Conservation (phyloP, 2,888 invertebrate genomes). For the Yponomeuta evonymella region DNA sequence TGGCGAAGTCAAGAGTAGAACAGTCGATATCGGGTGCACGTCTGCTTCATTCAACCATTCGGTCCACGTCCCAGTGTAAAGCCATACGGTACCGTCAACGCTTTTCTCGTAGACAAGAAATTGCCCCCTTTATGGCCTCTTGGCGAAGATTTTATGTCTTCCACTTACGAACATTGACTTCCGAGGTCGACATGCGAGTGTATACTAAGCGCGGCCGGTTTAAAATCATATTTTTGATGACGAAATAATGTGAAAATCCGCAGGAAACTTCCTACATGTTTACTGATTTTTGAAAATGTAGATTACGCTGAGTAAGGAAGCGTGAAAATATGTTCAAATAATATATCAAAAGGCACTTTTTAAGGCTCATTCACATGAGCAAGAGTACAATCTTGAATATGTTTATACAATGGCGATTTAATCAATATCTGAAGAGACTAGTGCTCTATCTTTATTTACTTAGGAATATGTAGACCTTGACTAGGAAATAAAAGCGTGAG, state of each 20-base stretch:
- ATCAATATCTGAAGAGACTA: too few species aligned
- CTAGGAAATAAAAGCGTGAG: too few species aligned
- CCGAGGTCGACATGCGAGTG: constrained; percentile 49
- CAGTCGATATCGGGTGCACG: constrained; percentile 21
- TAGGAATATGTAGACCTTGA: too few species aligned
- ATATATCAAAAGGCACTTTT: too few species aligned
- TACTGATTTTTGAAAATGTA: too few species aligned
- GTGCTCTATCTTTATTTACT: too few species aligned
- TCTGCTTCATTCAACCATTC: constrained; percentile 37
- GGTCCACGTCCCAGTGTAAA: constrained; percentile 47
- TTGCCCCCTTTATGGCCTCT: constrained; percentile 58
- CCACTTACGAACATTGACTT: constrained; percentile 61
- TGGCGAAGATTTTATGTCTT: constrained; percentile 57
- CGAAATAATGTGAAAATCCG: not conserved
- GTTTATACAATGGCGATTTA: too few species aligned
- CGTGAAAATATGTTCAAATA: too few species aligned
- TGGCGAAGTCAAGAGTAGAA: constrained; percentile 13
- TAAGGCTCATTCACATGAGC: too few species aligned
- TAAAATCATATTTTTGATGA: not conserved
- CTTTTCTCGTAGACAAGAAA: constrained; percentile 57
- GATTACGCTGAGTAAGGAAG: too few species aligned
- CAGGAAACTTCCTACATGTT: not conserved
- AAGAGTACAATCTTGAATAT: too few species aligned
- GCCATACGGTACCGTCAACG: constrained; percentile 42
- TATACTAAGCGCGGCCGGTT: constrained; percentile 40